Percentiles rank a stretch among this genome's conserved stretches.
phyloP scores from a whole-genome alignment of 2,888 invertebrate genomes.

The Cyclophora albipunctata region DNA sequence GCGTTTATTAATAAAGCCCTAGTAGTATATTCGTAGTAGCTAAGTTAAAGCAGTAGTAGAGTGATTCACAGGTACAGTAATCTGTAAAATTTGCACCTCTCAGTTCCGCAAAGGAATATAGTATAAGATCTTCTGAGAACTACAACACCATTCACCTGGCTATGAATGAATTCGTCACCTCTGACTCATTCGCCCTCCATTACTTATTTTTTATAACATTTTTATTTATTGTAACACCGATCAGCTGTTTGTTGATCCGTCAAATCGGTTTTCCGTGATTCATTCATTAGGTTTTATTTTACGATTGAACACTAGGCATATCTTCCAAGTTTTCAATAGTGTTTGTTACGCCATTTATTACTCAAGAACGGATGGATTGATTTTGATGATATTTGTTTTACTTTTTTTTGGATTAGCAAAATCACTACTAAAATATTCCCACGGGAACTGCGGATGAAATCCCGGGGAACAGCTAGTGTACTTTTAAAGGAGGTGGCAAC shows the following conservation, averaged over 20 bases:
- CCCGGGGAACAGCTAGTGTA: not conserved
- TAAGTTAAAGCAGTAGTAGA: not conserved
- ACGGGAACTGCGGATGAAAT: not conserved
- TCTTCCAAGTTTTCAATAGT: too few species aligned
- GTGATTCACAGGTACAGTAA: slow-evolving; percentile 12
- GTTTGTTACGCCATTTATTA: too few species aligned
- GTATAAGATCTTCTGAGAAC: slow-evolving; percentile 28
- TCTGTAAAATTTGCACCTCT: slow-evolving; percentile 15
- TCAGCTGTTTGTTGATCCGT: too few species aligned
- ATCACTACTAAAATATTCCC: not conserved
- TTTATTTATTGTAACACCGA: too few species aligned
- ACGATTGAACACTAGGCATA: too few species aligned
- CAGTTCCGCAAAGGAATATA: slow-evolving; percentile 24
- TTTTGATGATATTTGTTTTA: too few species aligned
- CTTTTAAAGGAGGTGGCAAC: not conserved
- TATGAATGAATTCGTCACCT: slow-evolving; percentile 38
- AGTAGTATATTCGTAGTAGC: too few species aligned
- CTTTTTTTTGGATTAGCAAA: too few species aligned
- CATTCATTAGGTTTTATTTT: too few species aligned
- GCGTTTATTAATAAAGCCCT: too few species aligned
- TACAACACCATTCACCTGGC: slow-evolving; percentile 18
- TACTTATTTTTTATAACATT: not conserved
- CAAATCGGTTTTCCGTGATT: too few species aligned
- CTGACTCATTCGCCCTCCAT: slow-evolving; percentile 24
- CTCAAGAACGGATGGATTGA: too few species aligned